phyloP scores from a whole-genome alignment of 2,113 vertebrate genomes.

The Catharus minimus region DNA sequence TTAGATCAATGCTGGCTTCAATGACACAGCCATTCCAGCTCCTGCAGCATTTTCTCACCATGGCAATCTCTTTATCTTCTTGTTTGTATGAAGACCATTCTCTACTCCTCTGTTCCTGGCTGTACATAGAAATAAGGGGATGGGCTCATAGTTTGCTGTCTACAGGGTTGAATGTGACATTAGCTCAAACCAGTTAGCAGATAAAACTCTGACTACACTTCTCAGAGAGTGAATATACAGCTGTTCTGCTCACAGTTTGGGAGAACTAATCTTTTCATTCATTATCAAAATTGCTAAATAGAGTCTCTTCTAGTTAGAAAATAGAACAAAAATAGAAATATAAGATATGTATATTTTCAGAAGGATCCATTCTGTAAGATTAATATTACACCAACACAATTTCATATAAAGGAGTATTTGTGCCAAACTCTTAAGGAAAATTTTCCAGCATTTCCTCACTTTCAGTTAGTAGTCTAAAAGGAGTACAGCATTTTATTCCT shows the following conservation, averaged over 20 bases:
- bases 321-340: background rate
- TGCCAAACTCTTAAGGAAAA: background rate
- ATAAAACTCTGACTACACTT: background rate
- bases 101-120: background rate
- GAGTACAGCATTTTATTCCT: background rate
- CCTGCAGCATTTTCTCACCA: slow-evolving; percentile 28
- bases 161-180: background rate
- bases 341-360: background rate
- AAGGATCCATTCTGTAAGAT: background rate
- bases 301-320: background rate
- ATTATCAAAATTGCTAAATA: background rate
- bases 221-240: background rate
- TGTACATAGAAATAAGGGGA: slow-evolving; percentile 13
- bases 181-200: background rate
- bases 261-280: background rate
- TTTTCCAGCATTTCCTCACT: background rate
- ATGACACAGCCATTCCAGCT: slow-evolving; percentile 44
- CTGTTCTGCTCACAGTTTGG: background rate
- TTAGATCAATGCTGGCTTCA: slow-evolving; percentile 63
- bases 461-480: background rate
- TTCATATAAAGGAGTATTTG: background rate
- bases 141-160: background rate
- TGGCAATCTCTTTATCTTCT: slow-evolving; percentile 34
- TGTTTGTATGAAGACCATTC: background rate
- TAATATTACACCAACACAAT: background rate